phyloP scores from a whole-genome alignment of 2,888 invertebrate species.

The Orthosia gracilis region DNA sequence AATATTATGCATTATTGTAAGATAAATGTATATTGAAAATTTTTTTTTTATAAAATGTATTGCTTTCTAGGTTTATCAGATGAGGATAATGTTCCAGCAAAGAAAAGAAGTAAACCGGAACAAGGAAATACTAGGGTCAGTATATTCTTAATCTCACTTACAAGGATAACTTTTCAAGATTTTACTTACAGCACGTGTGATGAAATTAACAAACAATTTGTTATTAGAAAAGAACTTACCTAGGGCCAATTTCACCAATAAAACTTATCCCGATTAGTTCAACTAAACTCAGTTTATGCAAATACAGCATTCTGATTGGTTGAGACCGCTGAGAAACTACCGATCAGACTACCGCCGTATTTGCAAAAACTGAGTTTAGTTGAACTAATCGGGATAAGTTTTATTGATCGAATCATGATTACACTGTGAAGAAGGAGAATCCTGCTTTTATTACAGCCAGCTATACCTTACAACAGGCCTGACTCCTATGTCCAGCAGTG shows the following conservation, averaged over 20 bases:
- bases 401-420: too few relatives aligned
- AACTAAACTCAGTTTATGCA: too few relatives aligned
- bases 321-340: too few relatives aligned
- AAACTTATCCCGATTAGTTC: too few relatives aligned
- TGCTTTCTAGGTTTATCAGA: slow-evolving; percentile 86
- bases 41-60: not conserved
- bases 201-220: not conserved
- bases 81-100: slow-evolving; percentile 90
- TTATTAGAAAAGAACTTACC: too few relatives aligned
- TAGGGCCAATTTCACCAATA: too few relatives aligned
- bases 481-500: not conserved
- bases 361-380: too few relatives aligned
- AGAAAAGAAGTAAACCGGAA: slow-evolving; percentile 92
- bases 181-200: not conserved
- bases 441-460: not conserved
- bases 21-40: not conserved
- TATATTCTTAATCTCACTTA: slow-evolving; percentile 37
- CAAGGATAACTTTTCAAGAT: not conserved
- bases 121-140: slow-evolving; percentile 91
- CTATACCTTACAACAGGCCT: not conserved
- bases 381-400: too few relatives aligned
- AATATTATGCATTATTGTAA: not conserved
- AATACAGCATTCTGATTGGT: too few relatives aligned
- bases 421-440: too few relatives aligned
- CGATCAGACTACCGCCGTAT: too few relatives aligned